phyloP scores from a whole-genome alignment of 2,113 vertebrate genomes.

The Pterocles orientalis region DNA sequence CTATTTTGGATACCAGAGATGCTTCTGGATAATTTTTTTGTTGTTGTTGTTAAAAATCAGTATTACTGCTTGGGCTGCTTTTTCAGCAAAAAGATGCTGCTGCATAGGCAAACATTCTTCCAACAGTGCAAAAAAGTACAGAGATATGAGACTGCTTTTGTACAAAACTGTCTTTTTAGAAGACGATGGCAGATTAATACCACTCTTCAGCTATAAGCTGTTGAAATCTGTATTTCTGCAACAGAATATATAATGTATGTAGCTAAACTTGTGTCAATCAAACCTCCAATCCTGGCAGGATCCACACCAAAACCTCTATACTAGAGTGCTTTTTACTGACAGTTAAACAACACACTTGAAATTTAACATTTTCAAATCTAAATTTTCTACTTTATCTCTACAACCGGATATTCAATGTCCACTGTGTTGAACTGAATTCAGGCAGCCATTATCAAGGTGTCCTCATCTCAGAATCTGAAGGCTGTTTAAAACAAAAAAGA shows the following conservation, averaged over 20 bases:
- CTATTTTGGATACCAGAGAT: neutral
- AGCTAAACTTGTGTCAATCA: constrained; percentile 33
- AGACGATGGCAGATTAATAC: neutral
- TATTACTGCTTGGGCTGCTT: neutral
- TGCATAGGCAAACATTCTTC: neutral
- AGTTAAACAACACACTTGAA: neutral
- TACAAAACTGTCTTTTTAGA: constrained; percentile 13
- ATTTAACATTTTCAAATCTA: neutral
- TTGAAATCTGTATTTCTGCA: neutral
- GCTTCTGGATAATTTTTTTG: neutral
- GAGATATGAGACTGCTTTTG: neutral
- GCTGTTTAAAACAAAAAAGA: neutral
- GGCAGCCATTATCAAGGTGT: neutral
- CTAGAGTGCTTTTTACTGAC: neutral
- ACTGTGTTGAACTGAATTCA: neutral
- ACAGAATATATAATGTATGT: constrained; percentile 5
- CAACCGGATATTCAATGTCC: neutral
- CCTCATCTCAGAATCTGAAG: neutral
- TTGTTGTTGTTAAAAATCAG: neutral
- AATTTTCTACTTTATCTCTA: neutral
- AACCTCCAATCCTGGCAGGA: constrained; percentile 9
- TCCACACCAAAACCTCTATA: neutral
- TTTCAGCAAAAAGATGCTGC: neutral
- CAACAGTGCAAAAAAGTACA: neutral
- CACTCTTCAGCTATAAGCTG: neutral